phyloP scores from a whole-genome alignment of 2,113 vertebrate genomes.

The Nothobranchius furzeri region DNA sequence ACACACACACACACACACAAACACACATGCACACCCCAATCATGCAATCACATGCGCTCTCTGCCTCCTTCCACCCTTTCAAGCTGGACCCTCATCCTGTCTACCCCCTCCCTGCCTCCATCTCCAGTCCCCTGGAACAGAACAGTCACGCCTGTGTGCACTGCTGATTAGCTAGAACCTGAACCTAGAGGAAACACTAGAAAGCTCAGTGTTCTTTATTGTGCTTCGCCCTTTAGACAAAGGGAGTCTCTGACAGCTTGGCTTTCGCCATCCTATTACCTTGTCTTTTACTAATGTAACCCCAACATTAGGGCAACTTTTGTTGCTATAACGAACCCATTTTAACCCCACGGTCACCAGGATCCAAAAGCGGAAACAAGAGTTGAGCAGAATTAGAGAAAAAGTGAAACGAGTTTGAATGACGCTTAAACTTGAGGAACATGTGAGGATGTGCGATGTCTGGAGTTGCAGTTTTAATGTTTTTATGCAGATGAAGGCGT shows the following conservation, averaged over 20 bases:
- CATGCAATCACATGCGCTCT: constrained; percentile 22
- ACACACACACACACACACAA: constrained; percentile 17
- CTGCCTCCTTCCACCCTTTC: constrained; percentile 34
- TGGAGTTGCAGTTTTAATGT: constrained; percentile 17
- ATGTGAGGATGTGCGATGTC: constrained; percentile 30
- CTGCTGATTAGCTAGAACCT: constrained; percentile 77
- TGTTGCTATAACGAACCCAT: not conserved
- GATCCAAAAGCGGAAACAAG: constrained; percentile 13
- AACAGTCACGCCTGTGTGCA: constrained; percentile 79
- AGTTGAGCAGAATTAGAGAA: constrained; percentile 8
- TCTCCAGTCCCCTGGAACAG: constrained; percentile 72
- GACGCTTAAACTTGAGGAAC: constrained; percentile 2
- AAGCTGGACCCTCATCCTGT: constrained; percentile 53
- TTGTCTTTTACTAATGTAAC: constrained; percentile 53
- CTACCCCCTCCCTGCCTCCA: constrained; percentile 39
- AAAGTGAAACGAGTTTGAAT: not conserved
- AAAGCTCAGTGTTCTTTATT: constrained; percentile 54
- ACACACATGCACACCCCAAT: constrained; percentile 24
- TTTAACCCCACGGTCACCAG: constrained; percentile 24
- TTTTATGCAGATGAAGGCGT: constrained; percentile 14
- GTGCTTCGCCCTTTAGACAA: constrained; percentile 51
- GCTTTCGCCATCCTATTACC: constrained; percentile 41
- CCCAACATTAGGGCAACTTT: constrained; percentile 33
- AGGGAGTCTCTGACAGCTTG: constrained; percentile 48
- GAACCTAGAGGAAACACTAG: constrained; percentile 61